Percentiles rank a stretch among this genome's conserved stretches.
phyloP scores from a whole-genome alignment of 2,113 vertebrate genomes.

The Labeo rohita region DNA sequence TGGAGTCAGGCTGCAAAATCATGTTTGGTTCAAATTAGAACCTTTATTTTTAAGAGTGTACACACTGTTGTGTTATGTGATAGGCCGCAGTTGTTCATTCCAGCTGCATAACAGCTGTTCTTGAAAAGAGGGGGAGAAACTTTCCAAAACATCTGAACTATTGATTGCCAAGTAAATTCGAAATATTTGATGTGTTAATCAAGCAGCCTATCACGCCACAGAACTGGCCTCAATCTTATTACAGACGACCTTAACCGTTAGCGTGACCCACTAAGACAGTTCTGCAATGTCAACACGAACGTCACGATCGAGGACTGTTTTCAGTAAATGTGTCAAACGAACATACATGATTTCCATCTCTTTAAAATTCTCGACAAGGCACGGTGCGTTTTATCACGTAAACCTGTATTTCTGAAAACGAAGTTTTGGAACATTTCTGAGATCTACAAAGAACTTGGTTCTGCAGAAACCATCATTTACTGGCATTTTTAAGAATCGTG shows the following conservation, averaged over 20 bases:
- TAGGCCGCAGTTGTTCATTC: slow-evolving; percentile 50
- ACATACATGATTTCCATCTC: not conserved
- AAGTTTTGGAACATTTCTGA: not conserved
- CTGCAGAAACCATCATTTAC: not conserved
- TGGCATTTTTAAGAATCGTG: not conserved
- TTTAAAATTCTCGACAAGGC: not conserved
- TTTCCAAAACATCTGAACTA: slow-evolving; percentile 43
- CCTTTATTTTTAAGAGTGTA: slow-evolving; percentile 24
- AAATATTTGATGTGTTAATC: slow-evolving; percentile 32
- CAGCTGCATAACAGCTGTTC: slow-evolving; percentile 61
- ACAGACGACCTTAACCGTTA: slow-evolving; percentile 19
- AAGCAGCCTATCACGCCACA: slow-evolving; percentile 27
- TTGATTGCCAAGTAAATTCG: slow-evolving; percentile 43
- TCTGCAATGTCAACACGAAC: slow-evolving; percentile 33
- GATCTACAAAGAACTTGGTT: not conserved
- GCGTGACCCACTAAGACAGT: not conserved
- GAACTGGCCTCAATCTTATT: slow-evolving; percentile 8
- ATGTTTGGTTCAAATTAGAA: not conserved
- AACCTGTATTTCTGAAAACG: not conserved
- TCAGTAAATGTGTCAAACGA: slow-evolving; percentile 4
- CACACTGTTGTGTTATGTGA: slow-evolving; percentile 28
- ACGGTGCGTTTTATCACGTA: not conserved
- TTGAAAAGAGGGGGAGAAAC: slow-evolving; percentile 25
- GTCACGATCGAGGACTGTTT: not conserved
- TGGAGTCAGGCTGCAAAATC: not conserved